phyloP scores from a whole-genome alignment of 1,140 invertebrate genomes.

The Papilio helenus region DNA sequence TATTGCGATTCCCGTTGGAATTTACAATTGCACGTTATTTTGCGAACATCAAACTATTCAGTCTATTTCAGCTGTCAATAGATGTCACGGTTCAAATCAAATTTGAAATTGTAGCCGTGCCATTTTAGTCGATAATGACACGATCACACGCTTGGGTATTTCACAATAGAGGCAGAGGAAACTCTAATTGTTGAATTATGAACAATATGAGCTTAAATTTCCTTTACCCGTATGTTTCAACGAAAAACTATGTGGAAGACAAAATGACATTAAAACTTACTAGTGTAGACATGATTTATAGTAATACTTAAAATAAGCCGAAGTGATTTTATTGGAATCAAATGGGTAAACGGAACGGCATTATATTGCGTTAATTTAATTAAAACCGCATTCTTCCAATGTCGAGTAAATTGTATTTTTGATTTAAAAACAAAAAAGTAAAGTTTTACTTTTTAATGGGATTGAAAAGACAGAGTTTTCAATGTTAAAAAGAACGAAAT shows the following conservation, averaged over 20 bases:
- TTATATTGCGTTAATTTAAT: neutral
- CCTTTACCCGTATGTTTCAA: too few species aligned
- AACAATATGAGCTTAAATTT: neutral
- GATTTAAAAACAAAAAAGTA: neutral
- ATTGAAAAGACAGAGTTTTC: neutral
- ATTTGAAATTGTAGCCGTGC: neutral
- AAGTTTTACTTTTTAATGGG: neutral
- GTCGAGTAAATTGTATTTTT: neutral
- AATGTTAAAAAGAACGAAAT: neutral
- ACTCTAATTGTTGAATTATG: neutral
- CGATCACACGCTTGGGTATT: neutral
- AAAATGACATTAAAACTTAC: too few species aligned
- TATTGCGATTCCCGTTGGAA: slow-evolving; percentile 10
- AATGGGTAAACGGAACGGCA: neutral
- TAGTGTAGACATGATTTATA: too few species aligned
- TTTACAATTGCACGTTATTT: slow-evolving; percentile 15
- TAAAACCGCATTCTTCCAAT: neutral
- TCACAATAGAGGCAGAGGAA: neutral
- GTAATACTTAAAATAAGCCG: neutral
- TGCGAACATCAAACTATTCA: slow-evolving; percentile 20
- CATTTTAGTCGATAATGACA: slow-evolving; percentile 2
- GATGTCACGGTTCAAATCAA: slow-evolving; percentile 13
- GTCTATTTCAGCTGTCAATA: neutral
- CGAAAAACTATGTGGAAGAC: too few species aligned
- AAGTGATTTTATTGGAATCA: neutral